Base-by-base conservation (phyloP, 1,140 invertebrate genomes). In the Eumaeus atala region DNA sequence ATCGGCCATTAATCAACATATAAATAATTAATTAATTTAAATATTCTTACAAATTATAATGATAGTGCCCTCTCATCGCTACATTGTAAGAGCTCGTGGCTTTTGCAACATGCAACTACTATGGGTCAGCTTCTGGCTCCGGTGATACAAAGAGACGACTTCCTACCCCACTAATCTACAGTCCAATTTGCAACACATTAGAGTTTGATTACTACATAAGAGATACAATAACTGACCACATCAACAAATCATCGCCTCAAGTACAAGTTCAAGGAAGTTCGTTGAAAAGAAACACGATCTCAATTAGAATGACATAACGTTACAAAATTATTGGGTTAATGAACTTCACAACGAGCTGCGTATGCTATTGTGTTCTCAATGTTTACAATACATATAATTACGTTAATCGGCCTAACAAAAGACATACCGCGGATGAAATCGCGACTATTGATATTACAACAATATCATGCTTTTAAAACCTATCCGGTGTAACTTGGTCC, bases 381-480 rank as follows among this genome's bases (percentile, higher is more conserved):
- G 67, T 72, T 72, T 72, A 66, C 67, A 54, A 47, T 58, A 66
- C 70, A 74, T 64, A 77, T 81, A 79, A 83, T 83, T 79, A 80
- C 61, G 70, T 74, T 81, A 84, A 82, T 82, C 73, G 67, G 37
- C 64, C 55, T 56, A 72, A 82, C 70, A 81, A 83, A 80, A 80
- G 72, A 76, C 66, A 72, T 17, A 35, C 66, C 56, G 54, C 66
- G 67, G 61, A 84, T 74, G 84, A 81, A 83, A 81, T 74, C 66
- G 74, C 72, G 59, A 80, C 81, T 80, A 86, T 84, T 84, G 71
- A 82, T 84, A 86, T 81, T 72, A 80, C 69, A 82, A 79, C 78
- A 84, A 84, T 80, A 77, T 77, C 74, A 73, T 64, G 72, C 70
- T 75, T 82, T 80, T 79, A 67, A 75, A 77, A 81, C 77, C 78